Evolutionary conservation across 2,113 vertebrate species (phyloP).

Genomic region (Martes martes): DNA sequence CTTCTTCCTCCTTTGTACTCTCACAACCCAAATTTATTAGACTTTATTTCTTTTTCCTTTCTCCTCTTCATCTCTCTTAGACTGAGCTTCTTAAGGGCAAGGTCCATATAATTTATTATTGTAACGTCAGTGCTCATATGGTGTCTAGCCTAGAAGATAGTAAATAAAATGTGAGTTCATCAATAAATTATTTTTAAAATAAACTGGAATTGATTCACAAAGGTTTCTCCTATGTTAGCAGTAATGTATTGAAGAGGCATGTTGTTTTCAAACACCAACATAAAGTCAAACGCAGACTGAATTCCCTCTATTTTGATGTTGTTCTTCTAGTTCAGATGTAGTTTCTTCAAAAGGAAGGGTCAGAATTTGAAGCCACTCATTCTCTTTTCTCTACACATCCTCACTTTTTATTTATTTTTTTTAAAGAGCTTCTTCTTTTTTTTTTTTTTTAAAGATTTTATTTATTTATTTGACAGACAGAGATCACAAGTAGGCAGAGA

Average conservation of each 20-base stretch:
- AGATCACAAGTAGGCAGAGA: too few relatives aligned
- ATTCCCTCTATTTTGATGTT: not conserved
- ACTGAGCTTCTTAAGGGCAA: not conserved
- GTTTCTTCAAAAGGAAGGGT: not conserved
- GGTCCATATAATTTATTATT: not conserved
- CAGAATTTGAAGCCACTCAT: not conserved
- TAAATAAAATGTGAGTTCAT: slow-evolving; percentile 27
- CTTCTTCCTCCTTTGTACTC: not conserved
- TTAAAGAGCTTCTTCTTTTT: too few relatives aligned
- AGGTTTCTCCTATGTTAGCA: not conserved
- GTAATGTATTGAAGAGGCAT: not conserved
- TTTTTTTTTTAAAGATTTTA: too few relatives aligned
- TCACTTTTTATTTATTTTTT: not conserved
- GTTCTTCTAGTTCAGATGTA: not conserved
- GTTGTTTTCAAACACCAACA: not conserved
- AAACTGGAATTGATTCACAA: not conserved
- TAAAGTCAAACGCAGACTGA: not conserved
- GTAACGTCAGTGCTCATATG: not conserved
- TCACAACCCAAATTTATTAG: not conserved
- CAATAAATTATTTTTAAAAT: not conserved
- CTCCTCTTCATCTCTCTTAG: not conserved
- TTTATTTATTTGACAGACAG: too few relatives aligned
- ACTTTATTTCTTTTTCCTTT: not conserved
- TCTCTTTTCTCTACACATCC: not conserved
- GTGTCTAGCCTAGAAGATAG: not conserved